Evolutionary conservation across 1,140 invertebrate species (phyloP).

Genomic region (Eueides isabella): DNA sequence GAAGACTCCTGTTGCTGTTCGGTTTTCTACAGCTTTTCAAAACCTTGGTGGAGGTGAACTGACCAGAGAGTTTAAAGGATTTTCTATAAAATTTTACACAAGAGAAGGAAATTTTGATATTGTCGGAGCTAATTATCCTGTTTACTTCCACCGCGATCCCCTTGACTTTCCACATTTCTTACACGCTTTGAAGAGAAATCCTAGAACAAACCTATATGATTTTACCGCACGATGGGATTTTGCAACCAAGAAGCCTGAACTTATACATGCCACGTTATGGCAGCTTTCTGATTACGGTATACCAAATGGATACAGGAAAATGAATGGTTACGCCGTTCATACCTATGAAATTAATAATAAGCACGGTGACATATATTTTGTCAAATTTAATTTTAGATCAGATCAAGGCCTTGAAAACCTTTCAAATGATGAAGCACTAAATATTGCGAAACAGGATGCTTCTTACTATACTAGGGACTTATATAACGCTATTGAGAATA

Average conservation of each 20-base stretch:
- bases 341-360: constrained; percentile 87
- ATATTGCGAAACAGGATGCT: constrained; percentile 46
- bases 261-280: constrained; percentile 90
- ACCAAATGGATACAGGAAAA: constrained; percentile 91
- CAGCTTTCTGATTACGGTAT: constrained; percentile 93
- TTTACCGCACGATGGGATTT: constrained; percentile 88
- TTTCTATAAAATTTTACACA: constrained; percentile 89
- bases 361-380: constrained; percentile 82
- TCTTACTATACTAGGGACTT: constrained; percentile 59
- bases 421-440: constrained; percentile 48
- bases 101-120: constrained; percentile 89
- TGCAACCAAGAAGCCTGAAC: constrained; percentile 89
- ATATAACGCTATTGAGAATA: constrained; percentile 57
- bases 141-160: constrained; percentile 88
- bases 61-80: constrained; percentile 86
- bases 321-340: constrained; percentile 86
- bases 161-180: constrained; percentile 84
- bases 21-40: constrained; percentile 92
- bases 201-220: constrained; percentile 89
- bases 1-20: constrained; percentile 86
- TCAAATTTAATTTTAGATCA: constrained; percentile 89
- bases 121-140: constrained; percentile 87
- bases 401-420: constrained; percentile 88
- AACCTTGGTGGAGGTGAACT: constrained; percentile 92
- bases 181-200: constrained; percentile 86